phyloP scores from a whole-genome alignment of 2,113 vertebrate genomes.

The Dicentrarchus labrax region DNA sequence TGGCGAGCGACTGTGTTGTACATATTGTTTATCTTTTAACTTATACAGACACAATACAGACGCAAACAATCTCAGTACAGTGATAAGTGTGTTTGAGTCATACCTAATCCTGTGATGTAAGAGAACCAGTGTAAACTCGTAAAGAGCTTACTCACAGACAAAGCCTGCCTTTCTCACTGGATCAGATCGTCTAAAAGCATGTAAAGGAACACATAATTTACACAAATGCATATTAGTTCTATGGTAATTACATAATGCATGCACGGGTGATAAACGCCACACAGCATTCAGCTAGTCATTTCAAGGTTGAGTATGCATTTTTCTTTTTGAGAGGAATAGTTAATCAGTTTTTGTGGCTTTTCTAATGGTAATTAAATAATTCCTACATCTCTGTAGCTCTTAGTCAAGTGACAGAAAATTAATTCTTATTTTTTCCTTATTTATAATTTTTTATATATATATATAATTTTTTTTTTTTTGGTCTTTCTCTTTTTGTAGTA shows the following conservation, averaged over 20 bases:
- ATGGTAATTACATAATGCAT: constrained; percentile 27
- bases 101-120: constrained; percentile 75
- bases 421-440: too few species aligned
- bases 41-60: neutral
- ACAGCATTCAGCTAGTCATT: neutral
- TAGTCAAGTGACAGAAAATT: too few species aligned
- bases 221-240: constrained; percentile 23
- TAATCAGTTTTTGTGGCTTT: neutral
- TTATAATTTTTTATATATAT: too few species aligned
- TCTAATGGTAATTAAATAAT: too few species aligned
- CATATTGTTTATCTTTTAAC: neutral
- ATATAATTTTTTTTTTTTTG: too few species aligned
- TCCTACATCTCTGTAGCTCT: too few species aligned
- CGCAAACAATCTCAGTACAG: constrained; percentile 12
- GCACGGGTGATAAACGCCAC: neutral
- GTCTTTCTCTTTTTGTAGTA: too few species aligned
- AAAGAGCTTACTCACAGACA: constrained; percentile 72
- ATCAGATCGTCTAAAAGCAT: constrained; percentile 31
- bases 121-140: constrained; percentile 59
- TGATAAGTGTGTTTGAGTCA: constrained; percentile 42
- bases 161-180: constrained; percentile 52
- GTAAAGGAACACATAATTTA: constrained; percentile 45
- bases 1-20: neutral
- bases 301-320: neutral
- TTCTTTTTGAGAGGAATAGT: neutral